Evolutionary conservation across 2,797 vertebrate genomes (phyloP), one percentile per base, ranked within the genome.

Genomic region (Onychomys arenicola): DNA sequence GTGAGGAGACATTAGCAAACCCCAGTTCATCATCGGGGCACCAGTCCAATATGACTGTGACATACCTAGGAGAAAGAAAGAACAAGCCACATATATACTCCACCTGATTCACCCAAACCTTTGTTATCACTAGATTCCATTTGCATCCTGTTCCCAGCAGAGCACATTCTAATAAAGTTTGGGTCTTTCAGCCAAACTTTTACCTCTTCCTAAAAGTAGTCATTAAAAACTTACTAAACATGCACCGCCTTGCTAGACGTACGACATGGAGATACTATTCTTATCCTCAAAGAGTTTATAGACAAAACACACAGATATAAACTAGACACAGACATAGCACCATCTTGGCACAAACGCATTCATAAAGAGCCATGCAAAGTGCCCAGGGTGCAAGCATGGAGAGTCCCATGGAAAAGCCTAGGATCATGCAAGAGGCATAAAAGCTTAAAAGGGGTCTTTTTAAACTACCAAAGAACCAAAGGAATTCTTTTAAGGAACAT

Each of bases 41-140:
- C 7, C 34, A 0, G 0, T 17, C 23, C 75, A 67, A 0, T 0
- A 0, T 4, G 73, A 25, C 19, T 49, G 23, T 46, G 69, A 86
- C 59, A 43, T 10, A 32, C 34, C 21, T 57, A 25, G 55, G 3
- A 93, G 84, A 69, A 5, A 16, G 0, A 37, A 80, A 59, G n/a
- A 87, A 63, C 82, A 93, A 55, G 49, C 23, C 55, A 59, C 55
- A 59, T 3, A 11, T 40, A 90, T 73, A 82, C 43, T 82, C 76
- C 29, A 2, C 0, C 91, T 89, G 37, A 86, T 94, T 89, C 43
- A 40, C 34, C n/a, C 61, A 19, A 21, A 4, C 69, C 81, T 0
- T 0, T 78, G 61, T 73, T 43, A n/a, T 43, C 34, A 73, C 27
- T 7, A 23, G 49, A 69, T 91, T 76, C 52, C 19, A 25, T 82